Evolutionary conservation across 2,797 vertebrate genomes (phyloP).

Genomic region (Esox masquinongy): DNA sequence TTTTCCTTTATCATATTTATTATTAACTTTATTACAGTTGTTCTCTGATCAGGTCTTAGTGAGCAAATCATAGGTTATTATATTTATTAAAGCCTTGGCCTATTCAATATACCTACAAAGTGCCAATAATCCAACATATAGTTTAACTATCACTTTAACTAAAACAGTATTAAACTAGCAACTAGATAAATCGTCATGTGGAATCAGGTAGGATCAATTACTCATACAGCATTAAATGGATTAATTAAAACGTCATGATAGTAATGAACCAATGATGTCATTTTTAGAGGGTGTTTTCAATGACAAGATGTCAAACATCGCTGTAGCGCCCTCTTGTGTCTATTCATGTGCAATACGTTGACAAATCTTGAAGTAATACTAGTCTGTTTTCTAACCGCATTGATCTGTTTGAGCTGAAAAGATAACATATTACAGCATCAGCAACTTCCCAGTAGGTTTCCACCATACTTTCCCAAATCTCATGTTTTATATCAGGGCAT

Average conservation of each 20-base stretch:
- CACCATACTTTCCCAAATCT: background rate
- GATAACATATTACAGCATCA: background rate
- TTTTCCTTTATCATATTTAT: constrained; percentile 33
- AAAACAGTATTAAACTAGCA: background rate
- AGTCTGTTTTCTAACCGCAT: constrained; percentile 34
- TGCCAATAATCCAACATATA: background rate
- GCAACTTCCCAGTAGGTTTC: background rate
- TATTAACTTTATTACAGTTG: constrained; percentile 18
- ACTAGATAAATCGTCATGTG: background rate
- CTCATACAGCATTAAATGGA: constrained; percentile 11
- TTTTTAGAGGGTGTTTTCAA: constrained; percentile 67
- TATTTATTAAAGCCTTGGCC: background rate
- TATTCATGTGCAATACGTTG: background rate
- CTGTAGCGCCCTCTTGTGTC: constrained; percentile 57
- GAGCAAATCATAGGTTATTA: background rate
- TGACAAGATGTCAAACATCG: constrained; percentile 53
- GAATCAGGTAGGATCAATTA: background rate
- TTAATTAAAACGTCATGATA: constrained; percentile 51
- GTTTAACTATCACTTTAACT: background rate
- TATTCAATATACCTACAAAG: background rate
- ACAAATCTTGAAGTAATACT: constrained; percentile 30
- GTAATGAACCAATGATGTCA: constrained; percentile 61
- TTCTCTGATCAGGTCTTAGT: background rate
- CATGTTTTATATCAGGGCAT: constrained; percentile 5
- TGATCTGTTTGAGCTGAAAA: background rate